A percentile compares a stretch with the other conserved stretches of the same genome.
Evolutionary conservation across 2,113 vertebrate genomes (phyloP).

Genomic region (Sardina pilchardus): DNA sequence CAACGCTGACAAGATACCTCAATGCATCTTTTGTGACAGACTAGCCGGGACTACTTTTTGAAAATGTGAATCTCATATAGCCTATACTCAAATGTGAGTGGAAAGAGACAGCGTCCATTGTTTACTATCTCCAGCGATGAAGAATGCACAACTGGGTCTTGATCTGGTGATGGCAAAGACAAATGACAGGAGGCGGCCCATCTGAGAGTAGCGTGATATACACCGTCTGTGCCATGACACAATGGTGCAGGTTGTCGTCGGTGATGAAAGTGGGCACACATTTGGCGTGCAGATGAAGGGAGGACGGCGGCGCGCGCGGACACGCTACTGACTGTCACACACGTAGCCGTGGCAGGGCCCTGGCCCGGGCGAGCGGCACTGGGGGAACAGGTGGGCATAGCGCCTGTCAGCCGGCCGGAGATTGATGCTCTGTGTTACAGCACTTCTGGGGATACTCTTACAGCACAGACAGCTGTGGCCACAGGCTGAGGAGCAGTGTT

Average conservation of each 20-base stretch:
- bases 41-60: not conserved
- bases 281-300: slow-evolving; percentile 10
- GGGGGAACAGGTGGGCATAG: slow-evolving; percentile 76
- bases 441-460: slow-evolving; percentile 57
- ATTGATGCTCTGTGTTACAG: slow-evolving; percentile 69
- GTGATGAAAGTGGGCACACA: slow-evolving; percentile 23
- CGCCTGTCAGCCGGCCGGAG: slow-evolving; percentile 69
- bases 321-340: slow-evolving; percentile 30
- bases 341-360: slow-evolving; percentile 26
- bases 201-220: not conserved
- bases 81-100: not conserved
- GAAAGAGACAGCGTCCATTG: not conserved
- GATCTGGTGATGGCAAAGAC: not conserved
- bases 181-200: not conserved
- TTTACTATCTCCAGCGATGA: not conserved
- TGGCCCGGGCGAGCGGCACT: slow-evolving; percentile 51
- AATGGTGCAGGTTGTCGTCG: slow-evolving; percentile 7
- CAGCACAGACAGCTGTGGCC: slow-evolving; percentile 53
- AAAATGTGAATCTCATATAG: not conserved
- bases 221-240: not conserved
- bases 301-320: not conserved
- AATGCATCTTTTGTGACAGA: not conserved
- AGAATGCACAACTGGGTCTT: not conserved
- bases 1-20: not conserved
- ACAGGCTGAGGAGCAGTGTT: slow-evolving; percentile 42